phyloP scores from a whole-genome alignment of 1,140 invertebrate species.

The Ips typographus region DNA sequence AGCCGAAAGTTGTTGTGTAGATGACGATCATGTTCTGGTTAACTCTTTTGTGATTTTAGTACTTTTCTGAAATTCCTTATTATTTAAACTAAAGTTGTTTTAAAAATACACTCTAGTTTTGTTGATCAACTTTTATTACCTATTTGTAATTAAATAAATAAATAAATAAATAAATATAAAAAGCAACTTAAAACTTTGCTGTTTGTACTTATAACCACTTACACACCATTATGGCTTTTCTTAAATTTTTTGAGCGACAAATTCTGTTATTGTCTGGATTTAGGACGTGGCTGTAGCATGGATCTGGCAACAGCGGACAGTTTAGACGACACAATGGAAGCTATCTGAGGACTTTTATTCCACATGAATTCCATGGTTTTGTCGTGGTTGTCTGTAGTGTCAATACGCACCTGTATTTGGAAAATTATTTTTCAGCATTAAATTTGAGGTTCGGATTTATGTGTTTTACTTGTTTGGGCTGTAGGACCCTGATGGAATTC shows the following conservation, averaged over 20 bases:
- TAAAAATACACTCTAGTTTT: neutral
- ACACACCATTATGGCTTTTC: neutral
- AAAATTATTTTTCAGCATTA: neutral
- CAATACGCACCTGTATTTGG: slow-evolving; percentile 70
- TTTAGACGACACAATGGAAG: slow-evolving; percentile 79
- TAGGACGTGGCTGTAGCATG: slow-evolving; percentile 61
- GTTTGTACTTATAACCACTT: neutral
- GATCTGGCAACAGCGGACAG: slow-evolving; percentile 73
- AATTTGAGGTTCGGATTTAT: neutral
- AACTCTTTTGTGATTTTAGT: too few relatives aligned
- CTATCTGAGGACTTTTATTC: slow-evolving; percentile 76
- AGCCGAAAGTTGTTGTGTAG: too few relatives aligned
- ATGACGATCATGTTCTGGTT: too few relatives aligned
- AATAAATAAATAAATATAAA: slow-evolving; percentile 16
- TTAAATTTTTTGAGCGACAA: neutral
- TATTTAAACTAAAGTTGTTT: slow-evolving; percentile 2
- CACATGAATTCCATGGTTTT: slow-evolving; percentile 79
- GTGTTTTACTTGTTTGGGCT: slow-evolving; percentile 75
- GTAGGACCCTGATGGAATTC: slow-evolving; percentile 78
- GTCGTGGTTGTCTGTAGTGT: slow-evolving; percentile 78
- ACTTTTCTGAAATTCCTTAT: neutral
- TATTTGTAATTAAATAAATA: slow-evolving; percentile 16
- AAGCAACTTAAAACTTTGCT: neutral
- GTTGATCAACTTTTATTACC: neutral
- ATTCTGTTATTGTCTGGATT: slow-evolving; percentile 21